These are phyloP conservation scores for Semaprochilodus insignis DNA, from an alignment of 2,797 vertebrate genomes.

Conservation along the genomic window DNA sequence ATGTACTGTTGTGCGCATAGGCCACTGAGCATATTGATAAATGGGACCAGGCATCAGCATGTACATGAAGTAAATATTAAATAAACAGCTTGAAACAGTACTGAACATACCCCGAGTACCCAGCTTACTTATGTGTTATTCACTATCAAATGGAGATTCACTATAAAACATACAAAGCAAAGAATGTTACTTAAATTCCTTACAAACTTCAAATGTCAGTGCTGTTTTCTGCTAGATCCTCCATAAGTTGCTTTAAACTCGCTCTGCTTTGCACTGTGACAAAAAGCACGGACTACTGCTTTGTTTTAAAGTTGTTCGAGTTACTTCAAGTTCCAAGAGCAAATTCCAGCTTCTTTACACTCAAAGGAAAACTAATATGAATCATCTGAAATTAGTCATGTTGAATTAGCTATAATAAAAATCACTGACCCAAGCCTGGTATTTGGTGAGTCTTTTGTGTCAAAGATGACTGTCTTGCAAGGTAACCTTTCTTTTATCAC, in stretches of 20 bases:
- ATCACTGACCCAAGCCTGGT: background rate
- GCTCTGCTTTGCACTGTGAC: background rate
- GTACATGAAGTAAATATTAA: background rate
- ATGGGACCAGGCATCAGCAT: background rate
- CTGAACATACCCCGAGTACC: too few species aligned
- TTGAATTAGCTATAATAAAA: background rate
- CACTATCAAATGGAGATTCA: too few species aligned
- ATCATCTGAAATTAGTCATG: background rate
- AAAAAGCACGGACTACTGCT: background rate
- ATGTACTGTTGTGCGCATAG: background rate
- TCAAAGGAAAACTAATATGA: too few species aligned
- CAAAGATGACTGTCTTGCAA: slow-evolving; percentile 8
- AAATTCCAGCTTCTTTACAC: too few species aligned
- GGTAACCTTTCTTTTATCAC: slow-evolving; percentile 29
- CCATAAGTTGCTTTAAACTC: background rate
- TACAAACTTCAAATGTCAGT: background rate
- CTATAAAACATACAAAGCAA: too few species aligned
- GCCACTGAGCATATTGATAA: background rate
- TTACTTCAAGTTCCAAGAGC: too few species aligned
- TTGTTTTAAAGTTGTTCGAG: too few species aligned
- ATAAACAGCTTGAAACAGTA: background rate
- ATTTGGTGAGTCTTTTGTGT: background rate
- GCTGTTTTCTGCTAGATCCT: background rate
- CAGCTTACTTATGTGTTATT: too few species aligned
- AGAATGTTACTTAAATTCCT: background rate